These are phyloP conservation scores for Acanthopagrus latus DNA, from an alignment of 2,797 vertebrate species.

Conservation along the genomic window DNA sequence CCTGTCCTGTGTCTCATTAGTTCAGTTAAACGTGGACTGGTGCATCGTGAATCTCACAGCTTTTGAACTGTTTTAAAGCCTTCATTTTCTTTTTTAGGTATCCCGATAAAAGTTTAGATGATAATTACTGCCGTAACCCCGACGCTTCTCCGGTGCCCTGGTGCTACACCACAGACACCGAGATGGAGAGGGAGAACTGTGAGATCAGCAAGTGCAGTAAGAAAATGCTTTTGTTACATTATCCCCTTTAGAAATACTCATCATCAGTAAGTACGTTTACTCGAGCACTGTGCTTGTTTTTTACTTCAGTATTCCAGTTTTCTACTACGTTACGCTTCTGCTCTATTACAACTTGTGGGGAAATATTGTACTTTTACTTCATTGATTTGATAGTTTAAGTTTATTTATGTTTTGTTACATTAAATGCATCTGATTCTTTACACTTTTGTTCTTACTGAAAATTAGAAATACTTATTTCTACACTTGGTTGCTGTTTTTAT, in stretches of 20 bases:
- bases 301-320: too few relatives aligned
- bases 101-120: constrained; percentile 93
- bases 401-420: too few relatives aligned
- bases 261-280: too few relatives aligned
- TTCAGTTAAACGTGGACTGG: background rate
- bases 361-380: too few relatives aligned
- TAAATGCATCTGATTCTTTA: too few relatives aligned
- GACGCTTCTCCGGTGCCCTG: constrained; percentile 94
- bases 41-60: background rate
- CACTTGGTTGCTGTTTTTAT: too few relatives aligned
- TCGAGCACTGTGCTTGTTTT: too few relatives aligned
- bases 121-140: constrained; percentile 98
- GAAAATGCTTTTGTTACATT: constrained; percentile 31
- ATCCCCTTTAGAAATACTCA: background rate
- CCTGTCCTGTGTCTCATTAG: background rate
- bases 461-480: too few relatives aligned
- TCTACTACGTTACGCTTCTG: too few relatives aligned
- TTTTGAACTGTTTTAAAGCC: background rate
- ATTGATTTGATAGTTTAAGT: too few relatives aligned
- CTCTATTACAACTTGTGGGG: too few relatives aligned
- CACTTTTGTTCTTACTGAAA: too few relatives aligned
- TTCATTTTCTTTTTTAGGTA: constrained; percentile 83
- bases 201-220: constrained; percentile 92
- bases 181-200: constrained; percentile 90
- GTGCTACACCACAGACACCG: constrained; percentile 93